These are phyloP conservation scores for Petrolisthes manimaculis DNA, from an alignment of 2,888 invertebrate genomes.

Conservation along the genomic window DNA sequence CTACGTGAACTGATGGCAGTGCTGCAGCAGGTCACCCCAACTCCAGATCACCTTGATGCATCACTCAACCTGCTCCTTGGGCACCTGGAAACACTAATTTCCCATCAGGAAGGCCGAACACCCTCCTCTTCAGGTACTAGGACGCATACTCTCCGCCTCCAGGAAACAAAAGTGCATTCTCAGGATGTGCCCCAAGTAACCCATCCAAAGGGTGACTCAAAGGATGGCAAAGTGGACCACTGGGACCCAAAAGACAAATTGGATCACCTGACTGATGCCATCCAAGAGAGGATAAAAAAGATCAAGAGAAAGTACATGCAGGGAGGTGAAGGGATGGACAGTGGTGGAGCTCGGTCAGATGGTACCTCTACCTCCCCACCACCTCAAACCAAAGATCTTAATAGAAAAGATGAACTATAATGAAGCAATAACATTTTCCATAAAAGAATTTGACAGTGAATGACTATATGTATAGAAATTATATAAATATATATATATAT, in stretches of 20 bases:
- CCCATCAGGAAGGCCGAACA: conserved; percentile 16
- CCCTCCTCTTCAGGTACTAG: not conserved
- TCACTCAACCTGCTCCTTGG: conserved; percentile 43
- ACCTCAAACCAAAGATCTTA: conserved; percentile 54
- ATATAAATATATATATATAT: conserved; percentile 6
- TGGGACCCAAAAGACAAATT: not conserved
- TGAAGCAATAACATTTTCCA: conserved; percentile 56
- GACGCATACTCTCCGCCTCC: not conserved
- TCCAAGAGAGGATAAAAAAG: conserved; percentile 43
- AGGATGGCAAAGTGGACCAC: not conserved
- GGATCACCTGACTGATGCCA: conserved; percentile 38
- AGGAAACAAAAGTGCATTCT: not conserved
- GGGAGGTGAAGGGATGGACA: not conserved
- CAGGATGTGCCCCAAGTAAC: not conserved
- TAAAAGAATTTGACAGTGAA: conserved; percentile 9
- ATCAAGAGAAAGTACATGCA: conserved; percentile 40
- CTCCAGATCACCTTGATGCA: conserved; percentile 37
- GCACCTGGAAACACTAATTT: conserved; percentile 40
- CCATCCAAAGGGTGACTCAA: not conserved
- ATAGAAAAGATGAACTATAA: conserved; percentile 58
- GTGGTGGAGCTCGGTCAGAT: not conserved
- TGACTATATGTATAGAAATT: conserved; percentile 5
- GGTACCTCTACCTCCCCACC: not conserved
- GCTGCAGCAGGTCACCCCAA: conserved; percentile 42
- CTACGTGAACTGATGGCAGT: conserved; percentile 54